Evolutionary conservation across 2,113 vertebrate species (phyloP), one percentile per base, ranked within the genome.

Genomic region (Leptobrachium ailaonicum): DNA sequence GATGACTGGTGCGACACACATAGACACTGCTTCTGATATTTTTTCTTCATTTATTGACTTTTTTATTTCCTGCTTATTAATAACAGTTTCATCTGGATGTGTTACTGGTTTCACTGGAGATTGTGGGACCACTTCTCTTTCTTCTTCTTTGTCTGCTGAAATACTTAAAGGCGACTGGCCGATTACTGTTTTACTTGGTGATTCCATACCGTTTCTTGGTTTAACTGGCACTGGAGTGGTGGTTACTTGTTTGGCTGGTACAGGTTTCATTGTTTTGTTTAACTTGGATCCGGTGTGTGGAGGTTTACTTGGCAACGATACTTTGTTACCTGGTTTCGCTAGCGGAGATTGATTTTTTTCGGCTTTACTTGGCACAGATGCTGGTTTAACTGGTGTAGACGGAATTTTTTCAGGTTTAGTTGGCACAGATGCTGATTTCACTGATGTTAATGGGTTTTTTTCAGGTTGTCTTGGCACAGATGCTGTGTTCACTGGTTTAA

Each of bases 221-320:
- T 64, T 64, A 64, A 64, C 62, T 5, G 20, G 14, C 62, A 64
- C n/a, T 5, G 62, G 40, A 20, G 14, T 20, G 13, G 62, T 64
- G 62, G 14, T 71, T 13, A 71, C 20, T 47, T 54, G 7, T 71
- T 78, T 71, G 47, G 7, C 20, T 40, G 10, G n/a, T 9, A 40
- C 6, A 12, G 66, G 2, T 41, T 76, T 71, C 32, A n/a, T 20
- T 50, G 54, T 2, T 71, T 71, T 77, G 6, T 41, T 32, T 69
- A 54, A 8, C 7, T 42, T 43, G 45, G 50, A 41, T 54, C 9
- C n/a, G 8, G 3, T 32, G 43, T 76, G 63, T 66, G 47, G 6
- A 40, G 63, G 74, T 70, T 80, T 80, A 71, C n/a, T 32, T 47
- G 7, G 14, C 7, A 32, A 14, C 20, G 44, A 47, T 71, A 44